Base-by-base conservation (phyloP, 2,113 vertebrate genomes). In the Zapornia atra region DNA sequence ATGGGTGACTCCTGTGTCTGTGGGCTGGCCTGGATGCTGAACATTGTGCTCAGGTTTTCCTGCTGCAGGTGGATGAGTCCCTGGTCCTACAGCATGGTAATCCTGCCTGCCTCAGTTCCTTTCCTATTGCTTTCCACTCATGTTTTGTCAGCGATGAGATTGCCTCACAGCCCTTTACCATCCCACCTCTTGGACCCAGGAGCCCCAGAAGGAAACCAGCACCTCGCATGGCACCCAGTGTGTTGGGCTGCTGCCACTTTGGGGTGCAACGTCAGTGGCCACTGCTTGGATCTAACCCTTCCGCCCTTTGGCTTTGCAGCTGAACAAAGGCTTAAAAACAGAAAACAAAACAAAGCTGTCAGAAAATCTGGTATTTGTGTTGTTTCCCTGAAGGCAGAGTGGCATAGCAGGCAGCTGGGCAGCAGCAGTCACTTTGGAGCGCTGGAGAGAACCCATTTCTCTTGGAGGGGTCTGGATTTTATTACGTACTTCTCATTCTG, bases 181-280 rank as follows among this genome's bases (percentile, higher is more conserved):
- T 54, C 56, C 54, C 12, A 7, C 2, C 48, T 63, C 21, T 21
- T 8, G 38, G 33, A 84, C 24, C 26, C 6, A 0, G 18, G 25
- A 76, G 18, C 40, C 56, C 28, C 26, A 5, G 10, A 65, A 28
- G 22, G n/a, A 70, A 91, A 15, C 25, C 44, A 59, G 60, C 0
- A 0, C 38, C n/a, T 73, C 0, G 0, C 24, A 11, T 3, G 29
- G 56, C 29, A 25, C 69, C 28, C 56, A 21, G 31, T 0, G 2
- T 10, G 3, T 2, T 1, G 28, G 60, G 63, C 40, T 33, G 75
- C 25, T 8, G 38, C 53, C 7, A 3, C 1, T 1, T 28, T 4
- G 3, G 42, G 31, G 11, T 61, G 42, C 17, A 5, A 28, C 9
- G 11, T 42, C 59, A 28, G 57, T 14, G 82, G 54, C 26, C 15